These are phyloP conservation scores for Crossaster papposus DNA, from an alignment of 53 echinoderm and acorn worm species.

Conservation along the genomic window DNA sequence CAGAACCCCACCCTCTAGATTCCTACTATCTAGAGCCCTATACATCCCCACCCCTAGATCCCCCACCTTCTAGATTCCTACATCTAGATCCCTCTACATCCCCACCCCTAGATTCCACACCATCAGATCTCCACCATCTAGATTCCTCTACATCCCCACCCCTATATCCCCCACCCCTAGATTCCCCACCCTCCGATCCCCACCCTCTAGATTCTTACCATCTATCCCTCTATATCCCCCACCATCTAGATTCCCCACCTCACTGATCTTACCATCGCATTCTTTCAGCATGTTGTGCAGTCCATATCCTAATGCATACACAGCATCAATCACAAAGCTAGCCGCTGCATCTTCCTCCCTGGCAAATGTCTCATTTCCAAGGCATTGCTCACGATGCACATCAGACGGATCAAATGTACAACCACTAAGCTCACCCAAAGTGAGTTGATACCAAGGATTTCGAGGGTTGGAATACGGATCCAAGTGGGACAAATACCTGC, in stretches of 20 bases:
- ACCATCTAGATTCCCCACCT: background rate
- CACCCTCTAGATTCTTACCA: too few relatives aligned
- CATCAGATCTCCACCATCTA: too few relatives aligned
- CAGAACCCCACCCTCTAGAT: too few relatives aligned
- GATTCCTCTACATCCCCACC: too few relatives aligned
- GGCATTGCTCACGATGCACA: conserved; percentile 56
- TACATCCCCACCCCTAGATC: too few relatives aligned
- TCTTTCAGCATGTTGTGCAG: conserved; percentile 76
- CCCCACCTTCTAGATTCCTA: too few relatives aligned
- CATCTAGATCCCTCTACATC: too few relatives aligned
- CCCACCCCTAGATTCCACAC: too few relatives aligned
- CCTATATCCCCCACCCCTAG: too few relatives aligned
- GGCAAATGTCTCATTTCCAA: conserved; percentile 77
- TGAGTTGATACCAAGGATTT: conserved; percentile 89
- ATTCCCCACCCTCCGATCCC: too few relatives aligned
- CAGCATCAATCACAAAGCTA: conserved; percentile 87
- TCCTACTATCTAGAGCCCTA: too few relatives aligned
- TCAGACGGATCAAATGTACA: conserved; percentile 68
- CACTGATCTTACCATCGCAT: conserved; percentile 32
- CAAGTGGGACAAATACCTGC: conserved; percentile 72
- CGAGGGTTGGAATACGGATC: conserved; percentile 73
- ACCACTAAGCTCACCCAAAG: conserved; percentile 63
- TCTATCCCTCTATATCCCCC: too few relatives aligned
- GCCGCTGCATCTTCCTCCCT: conserved; percentile 62
- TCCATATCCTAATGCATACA: conserved; percentile 77